Percentiles rank a stretch among this genome's conserved stretches.
Evolutionary conservation across 1,140 invertebrate species (phyloP).

Genomic region (Catajapyx aquilonaris): DNA sequence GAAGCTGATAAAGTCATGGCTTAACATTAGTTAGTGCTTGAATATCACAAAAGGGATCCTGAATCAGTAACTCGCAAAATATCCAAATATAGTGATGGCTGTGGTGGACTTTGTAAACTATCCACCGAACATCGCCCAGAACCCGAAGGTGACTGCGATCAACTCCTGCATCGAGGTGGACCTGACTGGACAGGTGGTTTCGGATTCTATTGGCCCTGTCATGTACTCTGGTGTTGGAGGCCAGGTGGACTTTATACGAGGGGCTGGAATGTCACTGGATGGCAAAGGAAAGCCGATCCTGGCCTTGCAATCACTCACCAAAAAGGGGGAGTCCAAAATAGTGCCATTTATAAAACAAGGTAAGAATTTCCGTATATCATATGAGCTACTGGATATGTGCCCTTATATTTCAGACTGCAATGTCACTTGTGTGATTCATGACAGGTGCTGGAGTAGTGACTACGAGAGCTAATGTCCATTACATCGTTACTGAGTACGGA

Average conservation of each 20-base stretch:
- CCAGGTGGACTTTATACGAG: conserved; percentile 88
- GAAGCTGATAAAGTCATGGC: too few species aligned
- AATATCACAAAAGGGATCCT: conserved; percentile 4
- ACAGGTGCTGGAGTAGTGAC: conserved; percentile 88
- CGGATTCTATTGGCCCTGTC: conserved; percentile 76
- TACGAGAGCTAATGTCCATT: conserved; percentile 74
- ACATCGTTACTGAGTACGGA: conserved; percentile 81
- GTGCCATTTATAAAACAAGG: conserved; percentile 58
- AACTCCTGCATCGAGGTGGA: conserved; percentile 94
- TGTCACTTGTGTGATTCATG: background rate
- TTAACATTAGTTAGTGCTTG: conserved; percentile 1
- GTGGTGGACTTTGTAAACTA: conserved; percentile 73
- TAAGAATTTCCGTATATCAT: conserved; percentile 23
- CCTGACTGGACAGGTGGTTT: conserved; percentile 78
- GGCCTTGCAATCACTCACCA: conserved; percentile 67
- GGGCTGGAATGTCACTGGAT: conserved; percentile 73
- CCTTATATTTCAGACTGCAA: too few species aligned
- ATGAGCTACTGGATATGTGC: too few species aligned
- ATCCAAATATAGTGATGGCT: conserved; percentile 67
- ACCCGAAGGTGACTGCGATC: conserved; percentile 83
- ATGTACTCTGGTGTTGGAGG: conserved; percentile 78
- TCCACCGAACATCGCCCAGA: conserved; percentile 51
- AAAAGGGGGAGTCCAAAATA: conserved; percentile 75
- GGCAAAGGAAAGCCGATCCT: conserved; percentile 82
- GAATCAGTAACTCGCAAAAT: too few species aligned